Base-by-base conservation (phyloP, 2,888 invertebrate genomes). In the Pristionchus arcanus region DNA sequence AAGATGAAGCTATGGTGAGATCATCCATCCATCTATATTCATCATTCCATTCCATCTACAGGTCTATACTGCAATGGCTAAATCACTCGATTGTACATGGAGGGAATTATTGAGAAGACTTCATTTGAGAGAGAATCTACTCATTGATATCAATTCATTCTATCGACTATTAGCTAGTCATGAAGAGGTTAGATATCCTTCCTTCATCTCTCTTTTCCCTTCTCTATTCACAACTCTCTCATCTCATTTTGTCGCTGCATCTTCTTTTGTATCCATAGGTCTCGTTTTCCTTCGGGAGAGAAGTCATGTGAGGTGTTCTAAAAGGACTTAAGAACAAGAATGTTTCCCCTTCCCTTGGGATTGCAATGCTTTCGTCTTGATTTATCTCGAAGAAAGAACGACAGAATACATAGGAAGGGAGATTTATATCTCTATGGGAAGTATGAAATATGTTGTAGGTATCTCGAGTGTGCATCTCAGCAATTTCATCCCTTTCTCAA, bases 11-110 rank as follows among this genome's bases (percentile, higher is more conserved):
- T 19, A n/a, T 13, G 25, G 87, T 87, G n/a, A 19, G 49, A 63
- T 87, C 83, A 53, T 11, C 19, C 15, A 9, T 74, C 74, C 34
- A 28, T 68, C 31, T 15, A 15, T 15, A 15, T 9, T 68, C 15
- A 7, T 66, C 97, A 68, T 37, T 37, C 74, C 74, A 16, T 37
- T 37, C 74, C 21, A 15, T 37, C 37, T 66, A 42, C 97, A 97
- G 96, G 97, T 98, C 53, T 97, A 97, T 95, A 97, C 97, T 90
- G 97, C 97, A 63, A 98, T 98, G 98, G 97, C 97, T 28, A 97
- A 97, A 95, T 96, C 96, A 55, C 95, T 96, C 89, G 96, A 95
- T 28, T 95, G 95, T 91, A 96, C 96, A 59, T 98, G 98, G 98
- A 97, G 97, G 94, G 97, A 98, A 95, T 97, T 98, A 90, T 97